phyloP scores from a whole-genome alignment of 1,140 invertebrate species.

The Eubasilissa regina region DNA sequence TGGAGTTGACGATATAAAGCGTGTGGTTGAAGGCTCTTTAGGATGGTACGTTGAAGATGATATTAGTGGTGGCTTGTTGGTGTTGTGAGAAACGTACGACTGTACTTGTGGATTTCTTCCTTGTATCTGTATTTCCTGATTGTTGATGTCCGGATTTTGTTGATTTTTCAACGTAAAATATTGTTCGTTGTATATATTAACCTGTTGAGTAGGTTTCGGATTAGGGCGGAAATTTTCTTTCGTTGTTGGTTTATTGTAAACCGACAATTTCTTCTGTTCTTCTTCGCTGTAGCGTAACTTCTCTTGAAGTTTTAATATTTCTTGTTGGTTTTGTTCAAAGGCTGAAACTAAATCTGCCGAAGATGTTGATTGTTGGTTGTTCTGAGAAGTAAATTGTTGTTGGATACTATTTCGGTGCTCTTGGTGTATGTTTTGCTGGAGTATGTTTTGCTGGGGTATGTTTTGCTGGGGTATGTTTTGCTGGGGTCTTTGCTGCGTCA shows the following conservation, averaged over 20 bases:
- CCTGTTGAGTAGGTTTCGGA: slow-evolving; percentile 32
- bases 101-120: slow-evolving; percentile 50
- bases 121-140: slow-evolving; percentile 34
- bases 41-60: slow-evolving; percentile 70
- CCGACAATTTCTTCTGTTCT: slow-evolving; percentile 52
- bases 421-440: slow-evolving; percentile 47
- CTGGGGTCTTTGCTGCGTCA: slow-evolving; percentile 49
- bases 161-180: slow-evolving; percentile 54
- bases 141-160: slow-evolving; percentile 16
- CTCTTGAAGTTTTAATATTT: slow-evolving; percentile 56
- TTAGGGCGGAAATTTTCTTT: background rate
- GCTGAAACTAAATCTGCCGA: slow-evolving; percentile 52
- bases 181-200: slow-evolving; percentile 51
- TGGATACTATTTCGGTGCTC: slow-evolving; percentile 54
- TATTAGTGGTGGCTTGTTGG: slow-evolving; percentile 56
- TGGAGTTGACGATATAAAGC: slow-evolving; percentile 67
- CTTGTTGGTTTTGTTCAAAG: slow-evolving; percentile 58
- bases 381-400: slow-evolving; percentile 61
- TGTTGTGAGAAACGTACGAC: slow-evolving; percentile 54
- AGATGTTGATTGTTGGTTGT: slow-evolving; percentile 10
- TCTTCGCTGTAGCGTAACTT: slow-evolving; percentile 55
- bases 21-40: slow-evolving; percentile 67
- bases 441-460: slow-evolving; percentile 51
- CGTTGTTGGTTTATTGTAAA: slow-evolving; percentile 43
- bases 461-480: slow-evolving; percentile 50